Base-by-base conservation (phyloP, 2,797 vertebrate species). In the Argyrosomus regius region DNA sequence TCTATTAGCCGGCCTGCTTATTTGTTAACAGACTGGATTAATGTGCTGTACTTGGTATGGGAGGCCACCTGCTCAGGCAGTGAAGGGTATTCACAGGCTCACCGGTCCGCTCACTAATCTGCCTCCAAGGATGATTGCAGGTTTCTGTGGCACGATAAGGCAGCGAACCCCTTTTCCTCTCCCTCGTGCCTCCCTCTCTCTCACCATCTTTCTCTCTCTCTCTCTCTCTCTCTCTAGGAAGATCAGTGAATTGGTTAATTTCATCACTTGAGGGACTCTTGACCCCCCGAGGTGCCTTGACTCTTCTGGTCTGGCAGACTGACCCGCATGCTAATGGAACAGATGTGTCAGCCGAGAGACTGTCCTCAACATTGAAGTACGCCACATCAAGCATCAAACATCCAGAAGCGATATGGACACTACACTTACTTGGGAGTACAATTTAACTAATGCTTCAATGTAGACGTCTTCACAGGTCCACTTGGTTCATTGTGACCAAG, bases 1-100 rank as follows among this genome's bases (percentile, higher is more conserved):
- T 89, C 87, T 93, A 91, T 93, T 93, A 93, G 91, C 84, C 76
- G 62, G 89, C 75, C 72, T 84, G 86, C 90, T 89, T 91, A 91
- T 94, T 94, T 92, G 92, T 91, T 93, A 94, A 88, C 87, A 72
- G 78, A 88, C 88, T 89, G 88, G 88, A 91, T 92, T 90, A 82
- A 91, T 92, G 89, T 89, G 90, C 81, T 91, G 86, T 81, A 82
- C 86, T 94, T 90, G 86, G 82, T 92, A 88, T 87, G 90, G 81
- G 80, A 80, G 78, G 79, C 91, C 91, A 93, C 91, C 93, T 93
- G 93, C 92, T 87, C 83, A 31, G 78, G 82, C 82, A 71, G 69
- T 81, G 88, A 87, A 91, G 87, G 82, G 81, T 82, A 85, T 90
- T 88, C 88, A 67, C 80, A 72, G 78, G 82, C 89, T 92, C 87